Percentiles rank a stretch among this genome's conserved stretches.
Evolutionary conservation across 2,888 invertebrate genomes (phyloP).

Genomic region (Sesia apiformis): DNA sequence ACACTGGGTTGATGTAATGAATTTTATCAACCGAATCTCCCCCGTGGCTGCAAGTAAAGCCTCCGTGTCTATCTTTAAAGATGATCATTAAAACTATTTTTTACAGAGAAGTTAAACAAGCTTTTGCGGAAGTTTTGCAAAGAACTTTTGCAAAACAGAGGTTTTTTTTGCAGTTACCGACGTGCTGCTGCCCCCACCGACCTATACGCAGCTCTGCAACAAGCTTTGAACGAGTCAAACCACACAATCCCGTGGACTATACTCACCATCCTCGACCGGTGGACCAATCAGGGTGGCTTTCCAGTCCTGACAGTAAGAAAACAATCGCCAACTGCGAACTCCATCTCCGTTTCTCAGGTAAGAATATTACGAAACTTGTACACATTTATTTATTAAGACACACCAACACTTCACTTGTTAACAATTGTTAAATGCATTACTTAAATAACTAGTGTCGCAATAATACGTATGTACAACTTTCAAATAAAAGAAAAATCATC

Average conservation of each 20-base stretch:
- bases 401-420: no score
- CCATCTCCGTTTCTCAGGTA: conserved; percentile 52
- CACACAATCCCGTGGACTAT: conserved; percentile 56
- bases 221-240: conserved; percentile 26
- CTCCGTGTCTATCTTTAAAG: no score
- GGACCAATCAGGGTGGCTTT: conserved; percentile 84
- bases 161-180: conserved; percentile 31
- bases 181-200: conserved; percentile 35
- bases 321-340: conserved; percentile 44
- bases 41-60: no score
- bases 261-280: conserved; percentile 79
- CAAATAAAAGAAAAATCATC: no score
- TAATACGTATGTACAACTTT: no score
- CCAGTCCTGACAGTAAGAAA: conserved; percentile 78
- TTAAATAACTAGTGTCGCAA: no score
- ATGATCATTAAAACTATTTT: neutral
- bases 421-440: no score
- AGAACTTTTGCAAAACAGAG: no score
- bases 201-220: conserved; percentile 40
- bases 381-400: no score
- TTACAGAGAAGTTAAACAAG: neutral
- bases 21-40: no score
- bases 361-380: neutral
- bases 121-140: no score
- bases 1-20: no score